These are phyloP conservation scores for Macrotis lagotis DNA, from an alignment of 2,113 vertebrate genomes.

Conservation along the genomic window DNA sequence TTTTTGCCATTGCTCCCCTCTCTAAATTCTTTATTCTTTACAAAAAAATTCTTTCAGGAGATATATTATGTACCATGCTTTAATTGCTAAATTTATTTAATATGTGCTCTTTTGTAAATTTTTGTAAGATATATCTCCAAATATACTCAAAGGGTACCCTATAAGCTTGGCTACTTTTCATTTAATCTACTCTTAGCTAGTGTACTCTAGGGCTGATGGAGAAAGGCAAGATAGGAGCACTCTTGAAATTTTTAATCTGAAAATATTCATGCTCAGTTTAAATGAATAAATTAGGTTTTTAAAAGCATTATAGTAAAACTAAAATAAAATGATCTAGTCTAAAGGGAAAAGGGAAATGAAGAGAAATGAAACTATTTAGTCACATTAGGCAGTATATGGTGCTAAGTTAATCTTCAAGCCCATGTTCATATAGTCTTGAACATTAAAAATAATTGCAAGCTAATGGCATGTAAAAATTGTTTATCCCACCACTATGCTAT, in stretches of 20 bases:
- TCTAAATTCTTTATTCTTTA: neutral
- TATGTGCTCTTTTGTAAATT: neutral
- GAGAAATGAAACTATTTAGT: constrained; percentile 14
- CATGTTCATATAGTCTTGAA: constrained; percentile 64
- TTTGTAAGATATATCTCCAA: neutral
- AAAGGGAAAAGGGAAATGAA: constrained; percentile 30
- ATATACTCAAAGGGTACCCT: neutral
- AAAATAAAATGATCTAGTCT: neutral
- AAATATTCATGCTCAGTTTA: constrained; percentile 10
- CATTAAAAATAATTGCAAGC: constrained; percentile 69
- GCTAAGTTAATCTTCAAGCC: constrained; percentile 42
- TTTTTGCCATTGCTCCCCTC: neutral
- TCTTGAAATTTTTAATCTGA: constrained; percentile 10
- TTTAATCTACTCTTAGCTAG: neutral
- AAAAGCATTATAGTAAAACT: neutral
- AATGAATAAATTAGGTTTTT: constrained; percentile 34
- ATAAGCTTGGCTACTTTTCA: neutral
- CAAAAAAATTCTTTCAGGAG: neutral
- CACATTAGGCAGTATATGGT: neutral
- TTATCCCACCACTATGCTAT: neutral
- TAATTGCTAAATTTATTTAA: neutral
- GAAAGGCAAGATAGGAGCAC: neutral
- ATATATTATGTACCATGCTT: neutral
- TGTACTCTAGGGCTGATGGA: neutral
- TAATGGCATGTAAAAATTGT: constrained; percentile 55